Evolutionary conservation across 2,888 invertebrate genomes (phyloP), one percentile per base, ranked within the genome.

Genomic region (Willowsia nigromaculata): DNA sequence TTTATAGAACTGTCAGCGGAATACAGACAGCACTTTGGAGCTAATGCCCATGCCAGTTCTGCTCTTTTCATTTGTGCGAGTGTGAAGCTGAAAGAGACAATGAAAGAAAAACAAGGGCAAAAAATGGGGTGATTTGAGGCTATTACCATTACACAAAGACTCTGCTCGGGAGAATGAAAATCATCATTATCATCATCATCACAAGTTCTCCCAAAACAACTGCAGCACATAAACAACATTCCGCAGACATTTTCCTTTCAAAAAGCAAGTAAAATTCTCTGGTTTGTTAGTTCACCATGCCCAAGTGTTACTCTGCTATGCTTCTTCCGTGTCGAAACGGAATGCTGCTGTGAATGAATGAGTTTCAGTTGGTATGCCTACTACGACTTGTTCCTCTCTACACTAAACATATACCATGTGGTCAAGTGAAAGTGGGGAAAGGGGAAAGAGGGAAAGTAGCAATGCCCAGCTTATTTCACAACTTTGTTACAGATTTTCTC

Each of bases 61-160:
- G 15, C 2, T 22, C 18, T 37, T 33, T 9, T 65, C 33, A 7
- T 76, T 9, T 76, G 50, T 76, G 53, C 33, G 33, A 78, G 50
- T 76, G 53, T 53, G 33, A 78, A 18, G 33, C 78, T 78, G 78
- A 78, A 33, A 53, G 27, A 33, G 25, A 74, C 43, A 74, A 65
- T 65, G 37, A 65, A n/a, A n/a, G 37, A n/a, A 22, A 25, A 56
- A 9, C 22, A 56, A 25, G 33, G 33, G 33, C 4, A 18, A 37
- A 37, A n/a, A 37, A 65, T 37, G 15, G 33, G 65, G 18, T 65
- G 37, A 37, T 65, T n/a, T 33, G n/a, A 65, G n/a, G 18, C 37
- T 15, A 65, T 18, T 65, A 7, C 18, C 18, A 37, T 65, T 13
- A 56, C 37, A 65, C 18, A 62, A n/a, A n/a, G n/a, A n/a, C n/a